Evolutionary conservation across 2,888 invertebrate genomes (phyloP).

Genomic region (Leptopterna dolabrata): DNA sequence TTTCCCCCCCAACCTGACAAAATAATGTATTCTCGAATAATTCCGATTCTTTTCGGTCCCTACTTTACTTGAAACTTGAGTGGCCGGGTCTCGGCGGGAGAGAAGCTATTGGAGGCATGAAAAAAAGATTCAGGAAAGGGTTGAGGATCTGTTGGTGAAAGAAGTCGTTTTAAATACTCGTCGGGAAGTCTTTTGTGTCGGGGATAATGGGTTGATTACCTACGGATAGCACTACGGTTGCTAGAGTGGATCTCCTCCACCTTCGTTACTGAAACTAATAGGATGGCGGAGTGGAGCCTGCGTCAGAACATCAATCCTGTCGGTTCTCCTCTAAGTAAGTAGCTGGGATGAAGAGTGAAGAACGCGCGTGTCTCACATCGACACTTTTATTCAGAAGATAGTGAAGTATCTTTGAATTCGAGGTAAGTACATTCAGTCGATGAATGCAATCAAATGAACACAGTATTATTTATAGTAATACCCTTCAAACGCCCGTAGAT

Average conservation of each 20-base stretch:
- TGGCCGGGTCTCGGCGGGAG: constrained; percentile 16
- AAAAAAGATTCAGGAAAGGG: background rate
- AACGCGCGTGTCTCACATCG: background rate
- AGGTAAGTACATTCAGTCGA: no score
- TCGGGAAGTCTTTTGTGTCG: constrained; percentile 13
- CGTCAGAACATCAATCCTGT: background rate
- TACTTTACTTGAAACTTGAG: constrained; percentile 27
- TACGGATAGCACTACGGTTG: background rate
- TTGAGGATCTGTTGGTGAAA: background rate
- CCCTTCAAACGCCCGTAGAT: no score
- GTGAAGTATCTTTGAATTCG: background rate
- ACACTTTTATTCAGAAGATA: background rate
- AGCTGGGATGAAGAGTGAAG: background rate
- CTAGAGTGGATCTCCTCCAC: background rate
- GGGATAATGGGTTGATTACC: constrained; percentile 38
- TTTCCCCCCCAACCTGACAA: background rate
- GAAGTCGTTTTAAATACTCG: constrained; percentile 25
- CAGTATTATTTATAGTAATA: no score
- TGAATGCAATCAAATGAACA: no score
- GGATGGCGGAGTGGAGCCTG: background rate
- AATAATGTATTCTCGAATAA: constrained; percentile 13
- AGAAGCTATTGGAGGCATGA: background rate
- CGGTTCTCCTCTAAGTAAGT: background rate
- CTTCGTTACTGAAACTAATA: constrained; percentile 11
- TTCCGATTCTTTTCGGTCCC: constrained; percentile 28